A percentile compares a stretch with the other conserved stretches of the same genome.
Evolutionary conservation across 2,888 invertebrate species (phyloP).

Genomic region (Mimas tiliae): DNA sequence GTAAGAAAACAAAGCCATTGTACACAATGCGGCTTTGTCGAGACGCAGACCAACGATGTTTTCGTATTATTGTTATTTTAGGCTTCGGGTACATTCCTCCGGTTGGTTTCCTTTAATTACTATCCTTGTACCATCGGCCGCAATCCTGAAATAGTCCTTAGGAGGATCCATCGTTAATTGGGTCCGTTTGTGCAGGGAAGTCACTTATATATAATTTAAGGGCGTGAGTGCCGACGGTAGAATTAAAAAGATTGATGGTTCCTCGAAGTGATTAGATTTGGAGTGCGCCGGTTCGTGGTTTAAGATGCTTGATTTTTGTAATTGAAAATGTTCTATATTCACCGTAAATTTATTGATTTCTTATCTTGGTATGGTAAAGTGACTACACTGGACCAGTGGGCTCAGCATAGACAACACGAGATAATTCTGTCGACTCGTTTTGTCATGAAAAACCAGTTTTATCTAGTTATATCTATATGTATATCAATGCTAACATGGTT

Average conservation of each 20-base stretch:
- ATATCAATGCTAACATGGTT: no score
- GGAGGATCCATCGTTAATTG: conserved; percentile 37
- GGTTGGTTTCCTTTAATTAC: conserved; percentile 42
- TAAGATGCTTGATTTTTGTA: not conserved
- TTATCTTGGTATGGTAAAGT: no score
- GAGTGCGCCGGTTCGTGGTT: not conserved
- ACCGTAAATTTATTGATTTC: not conserved
- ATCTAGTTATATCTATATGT: no score
- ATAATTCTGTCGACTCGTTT: no score
- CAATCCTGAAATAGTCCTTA: conserved; percentile 35
- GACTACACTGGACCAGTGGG: no score
- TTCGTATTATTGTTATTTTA: conserved; percentile 47
- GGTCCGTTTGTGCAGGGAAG: conserved; percentile 28
- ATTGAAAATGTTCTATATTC: not conserved
- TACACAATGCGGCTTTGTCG: conserved; percentile 24
- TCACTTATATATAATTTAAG: conserved; percentile 17
- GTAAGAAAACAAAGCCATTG: conserved; percentile 24
- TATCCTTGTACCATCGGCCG: conserved; percentile 36
- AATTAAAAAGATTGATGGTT: conserved; percentile 22
- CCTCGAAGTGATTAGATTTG: not conserved
- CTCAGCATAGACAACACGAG: no score
- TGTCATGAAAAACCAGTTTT: no score
- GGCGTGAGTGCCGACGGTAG: not conserved
- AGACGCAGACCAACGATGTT: conserved; percentile 41
- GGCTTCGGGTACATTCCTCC: conserved; percentile 40